Base-by-base conservation (phyloP, 2,888 invertebrate species). In the Macaria notata region DNA sequence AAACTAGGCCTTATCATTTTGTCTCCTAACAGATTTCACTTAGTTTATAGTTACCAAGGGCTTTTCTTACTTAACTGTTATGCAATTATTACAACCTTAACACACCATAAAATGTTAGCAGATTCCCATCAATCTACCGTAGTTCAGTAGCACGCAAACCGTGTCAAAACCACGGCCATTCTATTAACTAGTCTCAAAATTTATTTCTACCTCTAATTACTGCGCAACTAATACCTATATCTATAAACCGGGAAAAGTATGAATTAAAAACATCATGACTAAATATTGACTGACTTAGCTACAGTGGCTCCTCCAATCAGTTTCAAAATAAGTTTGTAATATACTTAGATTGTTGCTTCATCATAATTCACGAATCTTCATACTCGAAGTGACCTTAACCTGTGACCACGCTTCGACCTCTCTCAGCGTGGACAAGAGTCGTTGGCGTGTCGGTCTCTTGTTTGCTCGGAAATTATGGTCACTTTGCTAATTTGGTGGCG, bases 391-490 rank as follows among this genome's bases (percentile, higher is more conserved):
- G 44, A 36, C 62, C 64, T 65, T 61, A 49, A 65, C 64, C 66
- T 51, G 58, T 42, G 49, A n/a, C 64, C 46, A 55, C 54, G 57
- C 36, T 19, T 4, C 59, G 59, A 63, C 63, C 64, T 65, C 53
- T 62, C 50, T 43, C 45, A 39, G 42, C 45, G 41, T 55, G 29
- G n/a, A 39, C 19, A 19, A 39, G 5, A 39, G 31, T 42, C 59
- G 56, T 60, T 53, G 39, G 52, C 62, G 52, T 59, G 56, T 51
- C 49, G 38, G 47, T 7, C 42, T 52, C 54, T 51, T 63, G 59
- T 64, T 62, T 61, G 57, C 45, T 51, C 39, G 48, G 29, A 3
- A 45, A 38, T 57, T 63, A 58, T 58, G 46, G 19, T n/a, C 42
- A 42, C 8, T 41, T 49, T 56, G 44, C 56, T 63, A 59, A 62